Conservation (phyloP, 2,888 invertebrate species). For the Cephalotes varians region DNA sequence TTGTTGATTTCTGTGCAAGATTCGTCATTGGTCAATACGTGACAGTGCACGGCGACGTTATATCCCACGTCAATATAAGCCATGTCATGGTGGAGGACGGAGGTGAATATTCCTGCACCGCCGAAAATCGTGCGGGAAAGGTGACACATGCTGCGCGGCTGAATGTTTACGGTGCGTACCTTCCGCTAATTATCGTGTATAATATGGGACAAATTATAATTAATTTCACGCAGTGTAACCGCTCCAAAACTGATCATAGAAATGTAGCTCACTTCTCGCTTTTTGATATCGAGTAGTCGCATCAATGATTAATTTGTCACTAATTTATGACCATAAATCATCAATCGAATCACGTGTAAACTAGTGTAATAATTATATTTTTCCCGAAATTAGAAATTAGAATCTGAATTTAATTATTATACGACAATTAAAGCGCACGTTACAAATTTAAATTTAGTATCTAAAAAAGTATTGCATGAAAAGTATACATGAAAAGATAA, state of each 20-base stretch:
- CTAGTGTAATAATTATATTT: neutral
- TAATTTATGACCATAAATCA: constrained; percentile 13
- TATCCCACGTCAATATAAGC: constrained; percentile 94
- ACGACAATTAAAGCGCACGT: constrained; percentile 6
- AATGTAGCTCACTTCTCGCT: neutral
- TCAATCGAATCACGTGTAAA: constrained; percentile 7
- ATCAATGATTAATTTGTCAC: constrained; percentile 18
- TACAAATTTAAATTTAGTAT: neutral
- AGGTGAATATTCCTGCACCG: constrained; percentile 92
- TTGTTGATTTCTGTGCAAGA: constrained; percentile 84
- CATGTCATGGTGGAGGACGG: constrained; percentile 93
- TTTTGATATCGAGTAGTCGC: constrained; percentile 9
- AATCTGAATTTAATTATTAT: neutral
- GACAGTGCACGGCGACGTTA: constrained; percentile 92
- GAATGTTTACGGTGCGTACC: constrained; percentile 90
- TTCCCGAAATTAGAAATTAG: constrained; percentile 5
- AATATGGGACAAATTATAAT: constrained; percentile 31
- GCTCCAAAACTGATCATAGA: neutral
- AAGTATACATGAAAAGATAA: neutral
- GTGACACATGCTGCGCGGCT: constrained; percentile 91
- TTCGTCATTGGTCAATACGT: constrained; percentile 93
- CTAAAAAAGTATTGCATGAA: neutral
- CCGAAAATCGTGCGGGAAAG: constrained; percentile 92
- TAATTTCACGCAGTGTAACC: neutral
- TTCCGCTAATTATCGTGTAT: constrained; percentile 27